Base-by-base conservation (phyloP, 2,113 vertebrate genomes). In the Thunnus thynnus region DNA sequence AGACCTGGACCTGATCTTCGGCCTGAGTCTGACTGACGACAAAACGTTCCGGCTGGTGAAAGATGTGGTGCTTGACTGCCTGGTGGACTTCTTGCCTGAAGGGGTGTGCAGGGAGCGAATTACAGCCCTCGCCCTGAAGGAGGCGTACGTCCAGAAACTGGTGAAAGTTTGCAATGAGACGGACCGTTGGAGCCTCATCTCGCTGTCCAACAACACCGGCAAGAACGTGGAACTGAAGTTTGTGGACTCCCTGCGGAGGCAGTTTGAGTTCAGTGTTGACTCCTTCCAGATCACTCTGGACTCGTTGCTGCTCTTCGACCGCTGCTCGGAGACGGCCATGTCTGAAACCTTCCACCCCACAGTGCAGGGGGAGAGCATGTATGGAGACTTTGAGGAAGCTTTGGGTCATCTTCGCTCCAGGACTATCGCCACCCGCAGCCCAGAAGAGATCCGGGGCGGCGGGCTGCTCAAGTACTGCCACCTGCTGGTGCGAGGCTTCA, bases 401-500 rank as follows among this genome's bases (percentile, higher is more conserved):
- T 93, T 98, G 93, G 93, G 94, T 47, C 97, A 99, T 79, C 96
- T 99, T 58, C 91, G 94, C 50, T 90, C 91, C 77, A 94, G 94
- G 8, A 95, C 96, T 82, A 99, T 99, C 0, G 97, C 97, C 89
- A 99, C 98, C 0, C 95, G 95, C 85, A 97, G 91, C 88, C 98
- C 98, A 0, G 98, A 99, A 91, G 97, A 99, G 91, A 99, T 99
- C 94, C 92, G 98, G 0, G 98, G 98, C 0, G 98, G 98, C 0
- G 98, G 98, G 0, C 95, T 99, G 27, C 96, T 99, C 58, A 99
- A 99, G 83, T 99, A 99, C 93, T 99, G 98, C 94, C 97, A 99
- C 93, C 96, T 99, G 70, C 92, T 98, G 85, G 97, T 96, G 67
- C 93, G 97, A 2, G 97, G 97, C 9, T 99, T 99, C 89, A 94